Percentiles rank a stretch among this genome's conserved stretches.
Evolutionary conservation across 2,113 vertebrate species (phyloP).

Genomic region (Megatriorchis doriae): DNA sequence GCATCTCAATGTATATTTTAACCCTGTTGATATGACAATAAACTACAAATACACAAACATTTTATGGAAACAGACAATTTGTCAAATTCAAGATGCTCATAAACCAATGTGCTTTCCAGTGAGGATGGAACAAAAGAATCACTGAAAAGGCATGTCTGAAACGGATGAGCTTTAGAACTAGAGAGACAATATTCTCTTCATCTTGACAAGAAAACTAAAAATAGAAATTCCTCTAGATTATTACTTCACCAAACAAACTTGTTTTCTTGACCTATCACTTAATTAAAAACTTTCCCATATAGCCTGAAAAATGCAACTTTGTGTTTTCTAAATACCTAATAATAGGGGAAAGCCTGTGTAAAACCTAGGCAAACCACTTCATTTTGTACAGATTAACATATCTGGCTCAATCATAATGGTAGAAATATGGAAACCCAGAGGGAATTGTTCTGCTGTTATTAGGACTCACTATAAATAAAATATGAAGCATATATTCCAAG

Average conservation of each 20-base stretch:
- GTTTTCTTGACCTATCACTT: not conserved
- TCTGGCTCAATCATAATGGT: slow-evolving; percentile 14
- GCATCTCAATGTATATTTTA: not conserved
- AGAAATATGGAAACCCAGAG: slow-evolving; percentile 43
- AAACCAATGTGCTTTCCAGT: not conserved
- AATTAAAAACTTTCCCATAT: not conserved
- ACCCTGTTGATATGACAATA: not conserved
- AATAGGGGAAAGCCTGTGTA: not conserved
- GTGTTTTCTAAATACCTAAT: not conserved
- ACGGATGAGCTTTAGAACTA: not conserved
- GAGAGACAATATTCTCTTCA: not conserved
- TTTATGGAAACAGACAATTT: not conserved
- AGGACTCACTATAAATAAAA: slow-evolving; percentile 65
- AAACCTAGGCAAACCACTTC: slow-evolving; percentile 7
- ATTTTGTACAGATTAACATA: slow-evolving; percentile 42
- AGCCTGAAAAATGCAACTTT: not conserved
- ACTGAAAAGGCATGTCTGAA: not conserved
- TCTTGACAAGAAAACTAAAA: slow-evolving; percentile 5
- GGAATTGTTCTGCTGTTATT: slow-evolving; percentile 53
- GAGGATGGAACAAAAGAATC: not conserved
- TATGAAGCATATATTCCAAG: slow-evolving; percentile 61
- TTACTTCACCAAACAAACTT: not conserved
- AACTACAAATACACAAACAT: not conserved
- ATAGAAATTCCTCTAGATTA: not conserved
- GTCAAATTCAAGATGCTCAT: not conserved